phyloP scores from a whole-genome alignment of 2,888 invertebrate genomes.

The Philhelius pedissequus region DNA sequence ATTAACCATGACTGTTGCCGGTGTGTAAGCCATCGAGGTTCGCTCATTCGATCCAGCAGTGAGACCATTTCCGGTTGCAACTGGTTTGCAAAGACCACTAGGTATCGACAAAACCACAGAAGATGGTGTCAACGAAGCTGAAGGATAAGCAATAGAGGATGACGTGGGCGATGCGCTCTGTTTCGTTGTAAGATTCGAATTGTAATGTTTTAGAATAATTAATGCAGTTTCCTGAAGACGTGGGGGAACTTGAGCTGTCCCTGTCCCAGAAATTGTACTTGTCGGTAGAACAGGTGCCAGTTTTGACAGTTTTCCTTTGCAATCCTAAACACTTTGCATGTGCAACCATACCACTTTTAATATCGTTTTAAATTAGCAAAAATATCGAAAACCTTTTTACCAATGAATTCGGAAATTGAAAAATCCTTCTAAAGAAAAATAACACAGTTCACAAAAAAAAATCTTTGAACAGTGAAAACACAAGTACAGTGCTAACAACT shows the following conservation, averaged over 20 bases:
- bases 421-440: neutral
- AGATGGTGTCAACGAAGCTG: conserved; percentile 45
- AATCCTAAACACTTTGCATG: conserved; percentile 15
- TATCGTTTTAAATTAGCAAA: neutral
- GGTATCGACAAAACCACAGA: conserved; percentile 72
- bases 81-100: conserved; percentile 70
- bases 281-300: conserved; percentile 78
- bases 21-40: conserved; percentile 65
- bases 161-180: conserved; percentile 62
- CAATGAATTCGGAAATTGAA: neutral
- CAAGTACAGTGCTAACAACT: neutral
- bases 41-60: conserved; percentile 59
- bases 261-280: conserved; percentile 74
- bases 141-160: conserved; percentile 54
- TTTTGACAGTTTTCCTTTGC: conserved; percentile 68
- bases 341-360: conserved; percentile 46
- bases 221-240: conserved; percentile 70
- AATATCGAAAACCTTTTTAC: neutral
- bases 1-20: conserved; percentile 49
- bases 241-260: conserved; percentile 70
- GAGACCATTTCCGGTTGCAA: conserved; percentile 59
- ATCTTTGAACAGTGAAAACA: neutral
- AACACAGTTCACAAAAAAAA: neutral
- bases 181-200: conserved; percentile 68
- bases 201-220: conserved; percentile 62